phyloP scores from a whole-genome alignment of 2,888 invertebrate genomes.

The Apoderus coryli region DNA sequence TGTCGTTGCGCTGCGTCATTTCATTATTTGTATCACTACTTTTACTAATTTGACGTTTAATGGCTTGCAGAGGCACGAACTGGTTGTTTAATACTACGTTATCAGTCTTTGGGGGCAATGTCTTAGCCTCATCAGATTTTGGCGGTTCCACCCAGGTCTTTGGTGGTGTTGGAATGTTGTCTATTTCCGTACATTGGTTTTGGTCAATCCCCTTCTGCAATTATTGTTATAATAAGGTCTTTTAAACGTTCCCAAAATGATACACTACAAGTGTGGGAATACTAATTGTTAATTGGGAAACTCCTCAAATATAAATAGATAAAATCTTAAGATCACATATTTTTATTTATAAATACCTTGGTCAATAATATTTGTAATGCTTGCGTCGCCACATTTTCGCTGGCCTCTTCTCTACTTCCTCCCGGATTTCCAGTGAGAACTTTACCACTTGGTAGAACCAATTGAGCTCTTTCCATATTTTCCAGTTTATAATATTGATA shows the following conservation, averaged over 20 bases:
- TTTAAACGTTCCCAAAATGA: too few species aligned
- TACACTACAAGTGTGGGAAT: too few species aligned
- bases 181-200: too few species aligned
- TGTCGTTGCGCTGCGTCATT: constrained; percentile 7
- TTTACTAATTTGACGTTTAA: constrained; percentile 31
- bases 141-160: constrained; percentile 17
- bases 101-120: constrained; percentile 2
- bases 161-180: constrained; percentile 18
- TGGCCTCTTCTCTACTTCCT: constrained; percentile 34
- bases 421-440: constrained; percentile 34
- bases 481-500: constrained; percentile 32
- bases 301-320: too few species aligned
- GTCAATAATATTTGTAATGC: constrained; percentile 23
- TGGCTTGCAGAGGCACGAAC: constrained; percentile 41
- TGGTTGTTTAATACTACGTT: constrained; percentile 24
- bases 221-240: too few species aligned
- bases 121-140: constrained; percentile 8
- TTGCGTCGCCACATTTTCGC: constrained; percentile 33
- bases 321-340: too few species aligned
- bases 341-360: too few species aligned
- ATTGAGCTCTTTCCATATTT: constrained; percentile 30
- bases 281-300: too few species aligned
- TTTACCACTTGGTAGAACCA: constrained; percentile 34
- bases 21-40: constrained; percentile 5
- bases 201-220: too few species aligned